Evolutionary conservation across 2,113 vertebrate genomes (phyloP).

Genomic region (Paedocypris sp.): DNA sequence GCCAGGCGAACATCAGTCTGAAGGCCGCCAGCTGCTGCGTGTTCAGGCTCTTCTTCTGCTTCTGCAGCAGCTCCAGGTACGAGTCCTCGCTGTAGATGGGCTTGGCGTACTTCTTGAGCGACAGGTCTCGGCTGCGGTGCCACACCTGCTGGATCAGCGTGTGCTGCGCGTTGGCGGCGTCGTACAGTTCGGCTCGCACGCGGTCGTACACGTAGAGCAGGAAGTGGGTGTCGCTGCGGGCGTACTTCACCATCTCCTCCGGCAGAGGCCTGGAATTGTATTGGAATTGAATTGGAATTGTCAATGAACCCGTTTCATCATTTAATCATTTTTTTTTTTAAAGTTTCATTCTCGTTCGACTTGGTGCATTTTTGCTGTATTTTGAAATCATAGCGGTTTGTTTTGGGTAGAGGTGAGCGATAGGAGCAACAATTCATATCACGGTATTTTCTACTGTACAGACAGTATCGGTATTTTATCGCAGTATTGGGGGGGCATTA

Average conservation of each 20-base stretch:
- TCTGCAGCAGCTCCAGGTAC: constrained; percentile 82
- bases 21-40: constrained; percentile 87
- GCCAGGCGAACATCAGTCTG: constrained; percentile 81
- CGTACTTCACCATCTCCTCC: constrained; percentile 85
- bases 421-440: too few relatives aligned
- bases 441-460: too few relatives aligned
- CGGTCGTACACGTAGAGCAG: constrained; percentile 87
- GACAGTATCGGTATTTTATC: too few relatives aligned
- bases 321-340: too few relatives aligned
- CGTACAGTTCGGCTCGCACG: constrained; percentile 68
- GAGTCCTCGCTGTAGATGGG: constrained; percentile 88
- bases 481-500: too few relatives aligned
- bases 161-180: constrained; percentile 62
- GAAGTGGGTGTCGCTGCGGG: constrained; percentile 87
- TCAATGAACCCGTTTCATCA: too few relatives aligned
- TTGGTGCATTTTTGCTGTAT: not conserved
- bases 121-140: constrained; percentile 82
- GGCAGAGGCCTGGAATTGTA: constrained; percentile 79
- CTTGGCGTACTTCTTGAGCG: constrained; percentile 88
- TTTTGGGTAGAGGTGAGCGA: too few relatives aligned
- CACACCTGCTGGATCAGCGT: constrained; percentile 75
- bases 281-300: too few relatives aligned
- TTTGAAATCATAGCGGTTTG: too few relatives aligned
- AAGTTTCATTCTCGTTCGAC: not conserved
- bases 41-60: constrained; percentile 84